Evolutionary conservation across 2,888 invertebrate species (phyloP).

Genomic region (Acleris holmiana): DNA sequence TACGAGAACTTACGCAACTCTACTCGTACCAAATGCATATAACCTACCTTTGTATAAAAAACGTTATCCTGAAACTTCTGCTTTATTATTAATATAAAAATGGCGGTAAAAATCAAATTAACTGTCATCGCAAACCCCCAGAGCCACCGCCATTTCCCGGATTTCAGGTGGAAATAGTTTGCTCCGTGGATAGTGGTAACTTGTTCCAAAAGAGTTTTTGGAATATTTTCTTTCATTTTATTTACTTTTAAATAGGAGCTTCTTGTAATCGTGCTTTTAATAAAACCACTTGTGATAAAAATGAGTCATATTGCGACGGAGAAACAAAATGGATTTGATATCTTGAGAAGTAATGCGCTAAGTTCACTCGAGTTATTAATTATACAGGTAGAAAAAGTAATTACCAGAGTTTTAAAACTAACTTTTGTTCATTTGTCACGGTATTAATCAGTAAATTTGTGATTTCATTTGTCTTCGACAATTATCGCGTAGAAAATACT

Average conservation of each 20-base stretch:
- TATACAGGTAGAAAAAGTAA: too few relatives aligned
- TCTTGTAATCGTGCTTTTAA: not conserved
- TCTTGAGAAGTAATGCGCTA: too few relatives aligned
- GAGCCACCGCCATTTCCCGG: slow-evolving; percentile 44
- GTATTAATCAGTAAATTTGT: too few relatives aligned
- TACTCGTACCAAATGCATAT: not conserved
- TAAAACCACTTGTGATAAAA: not conserved
- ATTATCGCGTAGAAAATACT: too few relatives aligned
- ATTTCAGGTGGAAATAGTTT: slow-evolving; percentile 49
- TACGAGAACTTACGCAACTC: too few relatives aligned
- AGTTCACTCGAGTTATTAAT: too few relatives aligned
- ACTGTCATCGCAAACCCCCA: slow-evolving; percentile 55
- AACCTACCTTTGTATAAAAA: slow-evolving; percentile 64
- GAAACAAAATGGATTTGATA: not conserved
- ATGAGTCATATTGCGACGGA: not conserved
- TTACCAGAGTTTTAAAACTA: too few relatives aligned
- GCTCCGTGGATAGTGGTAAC: slow-evolving; percentile 66
- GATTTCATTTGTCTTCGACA: too few relatives aligned
- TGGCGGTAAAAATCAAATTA: slow-evolving; percentile 51
- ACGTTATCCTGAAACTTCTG: slow-evolving; percentile 62
- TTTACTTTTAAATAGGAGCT: not conserved
- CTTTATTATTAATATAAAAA: slow-evolving; percentile 59
- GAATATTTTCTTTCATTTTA: slow-evolving; percentile 17
- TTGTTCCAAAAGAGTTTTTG: slow-evolving; percentile 42
- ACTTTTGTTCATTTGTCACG: too few relatives aligned